Conservation (phyloP, 1,140 invertebrate species). For the Bombyx mandarina region DNA sequence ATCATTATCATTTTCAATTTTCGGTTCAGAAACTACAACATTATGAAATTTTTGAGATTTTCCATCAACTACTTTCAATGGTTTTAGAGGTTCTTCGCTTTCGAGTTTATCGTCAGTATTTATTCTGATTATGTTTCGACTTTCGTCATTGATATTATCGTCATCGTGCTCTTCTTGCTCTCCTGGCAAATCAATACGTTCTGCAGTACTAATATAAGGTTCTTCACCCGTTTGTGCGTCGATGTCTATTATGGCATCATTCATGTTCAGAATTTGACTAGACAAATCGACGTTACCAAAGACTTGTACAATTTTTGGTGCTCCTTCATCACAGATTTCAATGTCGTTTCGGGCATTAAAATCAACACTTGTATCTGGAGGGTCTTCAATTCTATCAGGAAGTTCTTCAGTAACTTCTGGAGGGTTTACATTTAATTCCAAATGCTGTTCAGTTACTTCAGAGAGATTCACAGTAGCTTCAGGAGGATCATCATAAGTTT, state of each 20-base stretch:
- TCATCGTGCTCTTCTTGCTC: no score
- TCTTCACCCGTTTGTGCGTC: not conserved
- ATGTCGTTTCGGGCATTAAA: not conserved
- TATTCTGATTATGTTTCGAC: no score
- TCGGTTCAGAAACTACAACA: slow-evolving; percentile 5
- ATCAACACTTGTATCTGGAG: not conserved
- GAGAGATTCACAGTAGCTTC: slow-evolving; percentile 6
- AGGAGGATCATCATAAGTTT: not conserved
- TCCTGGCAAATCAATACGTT: not conserved
- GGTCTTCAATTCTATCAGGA: not conserved
- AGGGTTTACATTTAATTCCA: not conserved
- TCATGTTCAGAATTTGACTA: slow-evolving; percentile 1
- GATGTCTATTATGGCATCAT: not conserved
- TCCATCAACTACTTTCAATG: not conserved
- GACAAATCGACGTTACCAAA: slow-evolving; percentile 17
- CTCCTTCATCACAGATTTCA: not conserved
- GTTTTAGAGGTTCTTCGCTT: slow-evolving; percentile 2
- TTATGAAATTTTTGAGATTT: not conserved
- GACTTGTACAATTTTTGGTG: slow-evolving; percentile 26
- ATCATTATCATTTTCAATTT: not conserved
- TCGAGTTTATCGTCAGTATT: not conserved
- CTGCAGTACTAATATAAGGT: not conserved
- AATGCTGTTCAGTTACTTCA: not conserved
- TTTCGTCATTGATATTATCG: no score
- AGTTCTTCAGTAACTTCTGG: not conserved